Evolutionary conservation across 2,113 vertebrate genomes (phyloP).

Genomic region (Scartelaos histophorus): DNA sequence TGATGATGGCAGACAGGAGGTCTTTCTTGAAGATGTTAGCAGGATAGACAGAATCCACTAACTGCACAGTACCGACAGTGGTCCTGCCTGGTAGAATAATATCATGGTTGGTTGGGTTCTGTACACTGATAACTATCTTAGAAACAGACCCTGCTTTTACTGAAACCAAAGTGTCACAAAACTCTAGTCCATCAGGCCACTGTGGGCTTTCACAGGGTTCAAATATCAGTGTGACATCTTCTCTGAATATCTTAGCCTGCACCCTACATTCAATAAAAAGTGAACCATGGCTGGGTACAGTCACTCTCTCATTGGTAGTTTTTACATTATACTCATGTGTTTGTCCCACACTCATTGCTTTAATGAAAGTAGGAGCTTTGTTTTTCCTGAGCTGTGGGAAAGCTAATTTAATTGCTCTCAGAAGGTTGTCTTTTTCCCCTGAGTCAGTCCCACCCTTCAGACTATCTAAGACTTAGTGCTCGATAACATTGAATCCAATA

Average conservation of each 20-base stretch:
- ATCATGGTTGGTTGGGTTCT: constrained; percentile 24
- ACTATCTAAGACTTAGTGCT: no score
- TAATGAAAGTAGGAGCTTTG: neutral
- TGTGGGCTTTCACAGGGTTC: neutral
- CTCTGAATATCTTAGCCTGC: neutral
- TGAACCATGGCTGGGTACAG: neutral
- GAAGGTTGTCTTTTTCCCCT: neutral
- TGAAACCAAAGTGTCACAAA: neutral
- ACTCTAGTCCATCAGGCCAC: neutral
- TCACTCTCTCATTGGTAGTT: neutral
- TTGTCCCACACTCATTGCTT: neutral
- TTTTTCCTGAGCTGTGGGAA: neutral
- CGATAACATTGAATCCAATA: constrained; percentile 37
- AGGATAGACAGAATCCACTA: neutral
- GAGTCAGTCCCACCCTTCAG: neutral
- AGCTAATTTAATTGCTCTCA: neutral
- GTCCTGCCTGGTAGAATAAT: constrained; percentile 7
- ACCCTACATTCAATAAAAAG: no score
- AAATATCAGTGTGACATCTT: neutral
- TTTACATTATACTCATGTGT: neutral
- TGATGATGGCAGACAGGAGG: neutral
- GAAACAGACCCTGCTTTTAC: neutral
- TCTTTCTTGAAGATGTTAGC: neutral
- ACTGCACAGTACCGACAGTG: neutral
- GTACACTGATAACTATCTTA: constrained; percentile 7